Base-by-base conservation (phyloP, 2,113 vertebrate genomes). In the Hipposideros armiger region DNA sequence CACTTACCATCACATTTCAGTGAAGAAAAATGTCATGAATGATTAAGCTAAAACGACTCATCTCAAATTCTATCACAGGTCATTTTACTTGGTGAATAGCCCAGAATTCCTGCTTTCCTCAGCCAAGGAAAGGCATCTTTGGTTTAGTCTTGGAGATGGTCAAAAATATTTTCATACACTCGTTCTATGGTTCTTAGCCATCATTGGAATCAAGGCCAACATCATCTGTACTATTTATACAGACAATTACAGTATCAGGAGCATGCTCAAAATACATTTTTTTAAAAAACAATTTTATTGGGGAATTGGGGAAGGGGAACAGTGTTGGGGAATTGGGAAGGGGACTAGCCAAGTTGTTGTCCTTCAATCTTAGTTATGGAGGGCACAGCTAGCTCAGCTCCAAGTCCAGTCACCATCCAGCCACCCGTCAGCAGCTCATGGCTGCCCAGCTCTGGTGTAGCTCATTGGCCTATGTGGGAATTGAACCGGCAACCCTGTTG, bases 21-120 rank as follows among this genome's bases (percentile, higher is more conserved):
- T 87, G 45, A 95, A 93, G 52, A 96, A 93, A 52, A 52, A 87
- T 22, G n/a, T 40, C 83, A 60, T 17, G 32, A 86, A 73, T 83
- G 74, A 94, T 11, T 90, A 74, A 76, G 22, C 28, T 84, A 80
- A 95, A 96, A 82, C 54, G 52, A n/a, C 10, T 90, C 74, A 77
- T 91, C 84, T 96, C 83, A 90, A 32, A 92, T 89, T 91, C 80
- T 56, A 87, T 52, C 80, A 83, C 64, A 92, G 74, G 74, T 95
- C 50, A 87, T 95, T 95, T 96, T 54, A 89, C n/a, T 93, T 96
- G 87, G 40, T 95, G 47, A 84, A 67, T 5, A 89, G 70, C 50
- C 69, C 89, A 92, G 83, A 93, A 90, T 84, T 97, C 56, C 32
- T 84, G 20, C 58, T 87, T 87, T 76, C 52, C 42, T 94, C 17